Evolutionary conservation across 2,888 invertebrate genomes (phyloP).

Genomic region (Neoascia interrupta): DNA sequence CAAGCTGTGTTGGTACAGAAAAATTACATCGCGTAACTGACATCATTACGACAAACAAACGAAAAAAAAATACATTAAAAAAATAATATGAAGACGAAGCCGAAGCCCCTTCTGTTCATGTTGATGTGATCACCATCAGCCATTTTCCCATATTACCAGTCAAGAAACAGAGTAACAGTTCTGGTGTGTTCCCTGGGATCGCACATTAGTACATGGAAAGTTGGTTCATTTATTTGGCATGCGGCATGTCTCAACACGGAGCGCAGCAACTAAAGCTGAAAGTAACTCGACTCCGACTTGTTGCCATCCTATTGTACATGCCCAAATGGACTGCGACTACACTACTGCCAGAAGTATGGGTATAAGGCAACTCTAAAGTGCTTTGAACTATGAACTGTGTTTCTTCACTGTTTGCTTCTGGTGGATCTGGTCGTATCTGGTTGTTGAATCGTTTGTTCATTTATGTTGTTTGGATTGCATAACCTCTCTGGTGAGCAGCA

Average conservation of each 20-base stretch:
- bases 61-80: too few relatives aligned
- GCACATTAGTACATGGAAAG: slow-evolving; percentile 47
- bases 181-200: slow-evolving; percentile 47
- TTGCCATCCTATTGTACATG: too few relatives aligned
- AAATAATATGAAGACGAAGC: too few relatives aligned
- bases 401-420: slow-evolving; percentile 59
- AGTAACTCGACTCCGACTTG: too few relatives aligned
- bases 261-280: neutral
- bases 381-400: slow-evolving; percentile 68
- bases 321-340: too few relatives aligned
- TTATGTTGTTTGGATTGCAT: slow-evolving; percentile 54
- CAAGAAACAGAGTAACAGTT: slow-evolving; percentile 47
- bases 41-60: too few relatives aligned
- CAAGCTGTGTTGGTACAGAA: too few relatives aligned
- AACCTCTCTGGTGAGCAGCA: too few relatives aligned
- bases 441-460: slow-evolving; percentile 34
- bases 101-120: neutral
- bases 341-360: slow-evolving; percentile 54
- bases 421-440: slow-evolving; percentile 26
- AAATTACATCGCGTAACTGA: too few relatives aligned
- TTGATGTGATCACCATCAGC: neutral
- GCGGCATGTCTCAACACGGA: neutral
- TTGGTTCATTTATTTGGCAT: slow-evolving; percentile 61
- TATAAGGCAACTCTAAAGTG: slow-evolving; percentile 62
- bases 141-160: neutral